Evolutionary conservation across 2,888 invertebrate species (phyloP).

Genomic region (Acleris emargana): DNA sequence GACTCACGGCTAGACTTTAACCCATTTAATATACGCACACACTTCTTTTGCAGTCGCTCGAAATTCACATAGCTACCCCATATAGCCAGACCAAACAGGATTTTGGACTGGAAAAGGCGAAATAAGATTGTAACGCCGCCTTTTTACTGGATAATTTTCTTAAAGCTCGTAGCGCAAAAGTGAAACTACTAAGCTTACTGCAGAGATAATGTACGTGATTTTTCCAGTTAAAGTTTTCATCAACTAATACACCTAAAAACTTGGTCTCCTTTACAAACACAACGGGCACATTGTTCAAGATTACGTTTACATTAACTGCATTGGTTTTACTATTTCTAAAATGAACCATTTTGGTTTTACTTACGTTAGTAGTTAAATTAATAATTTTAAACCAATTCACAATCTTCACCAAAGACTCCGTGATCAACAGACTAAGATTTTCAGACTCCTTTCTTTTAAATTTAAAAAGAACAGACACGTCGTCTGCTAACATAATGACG

Average conservation of each 20-base stretch:
- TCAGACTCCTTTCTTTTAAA: not conserved
- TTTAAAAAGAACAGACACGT: not conserved
- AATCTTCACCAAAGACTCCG: not conserved
- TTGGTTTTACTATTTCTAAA: not conserved
- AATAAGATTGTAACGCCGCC: not conserved
- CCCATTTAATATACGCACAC: too few relatives aligned
- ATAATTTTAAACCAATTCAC: not conserved
- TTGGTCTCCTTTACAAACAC: not conserved
- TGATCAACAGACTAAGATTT: not conserved
- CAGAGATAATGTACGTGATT: not conserved
- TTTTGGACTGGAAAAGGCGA: too few relatives aligned
- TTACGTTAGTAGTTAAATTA: not conserved
- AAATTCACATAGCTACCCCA: too few relatives aligned
- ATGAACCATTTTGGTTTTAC: not conserved
- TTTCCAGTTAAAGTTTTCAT: not conserved
- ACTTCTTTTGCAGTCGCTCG: too few relatives aligned
- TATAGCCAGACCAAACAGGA: too few relatives aligned
- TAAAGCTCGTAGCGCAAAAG: not conserved
- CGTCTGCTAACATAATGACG: too few relatives aligned
- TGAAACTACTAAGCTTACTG: not conserved
- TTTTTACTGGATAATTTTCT: not conserved
- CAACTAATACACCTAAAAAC: not conserved
- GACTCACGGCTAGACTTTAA: too few relatives aligned
- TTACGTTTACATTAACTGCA: too few relatives aligned
- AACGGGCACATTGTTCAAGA: not conserved